phyloP scores from a whole-genome alignment of 2,888 invertebrate genomes.

The Dysmachus trigonus region DNA sequence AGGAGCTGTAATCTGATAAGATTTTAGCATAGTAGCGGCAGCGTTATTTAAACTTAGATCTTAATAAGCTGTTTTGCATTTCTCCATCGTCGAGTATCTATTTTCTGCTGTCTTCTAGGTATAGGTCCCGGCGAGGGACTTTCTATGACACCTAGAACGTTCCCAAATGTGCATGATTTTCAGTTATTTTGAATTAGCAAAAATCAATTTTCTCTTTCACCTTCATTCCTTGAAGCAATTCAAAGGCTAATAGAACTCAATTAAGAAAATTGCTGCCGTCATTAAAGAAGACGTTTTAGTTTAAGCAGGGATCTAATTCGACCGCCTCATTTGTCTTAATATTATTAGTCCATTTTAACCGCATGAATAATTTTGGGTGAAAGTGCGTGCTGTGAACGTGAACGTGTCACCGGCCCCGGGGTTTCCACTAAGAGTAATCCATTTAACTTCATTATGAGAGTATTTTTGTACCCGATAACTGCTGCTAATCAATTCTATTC shows the following conservation, averaged over 20 bases:
- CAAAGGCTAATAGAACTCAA: neutral
- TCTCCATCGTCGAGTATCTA: neutral
- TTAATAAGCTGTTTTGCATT: neutral
- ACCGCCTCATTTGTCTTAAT: neutral
- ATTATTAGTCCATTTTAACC: neutral
- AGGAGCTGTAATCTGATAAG: neutral
- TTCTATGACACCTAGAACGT: neutral
- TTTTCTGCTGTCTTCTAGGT: neutral
- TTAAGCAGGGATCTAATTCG: neutral
- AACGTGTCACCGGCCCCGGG: neutral
- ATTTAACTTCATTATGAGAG: neutral
- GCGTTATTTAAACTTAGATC: neutral
- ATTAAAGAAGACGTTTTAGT: neutral
- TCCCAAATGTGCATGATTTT: neutral
- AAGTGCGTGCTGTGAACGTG: neutral
- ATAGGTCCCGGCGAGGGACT: no score
- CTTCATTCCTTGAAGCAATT: neutral
- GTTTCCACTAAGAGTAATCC: neutral
- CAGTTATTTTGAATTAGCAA: neutral
- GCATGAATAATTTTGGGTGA: neutral
- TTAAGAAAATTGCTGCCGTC: neutral
- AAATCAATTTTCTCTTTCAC: neutral
- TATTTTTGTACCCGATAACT: neutral
- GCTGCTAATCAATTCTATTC: constrained; percentile 13
- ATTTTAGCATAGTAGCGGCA: neutral